Base-by-base conservation (phyloP, 2,797 vertebrate genomes). In the Arctocebus calabarensis region DNA sequence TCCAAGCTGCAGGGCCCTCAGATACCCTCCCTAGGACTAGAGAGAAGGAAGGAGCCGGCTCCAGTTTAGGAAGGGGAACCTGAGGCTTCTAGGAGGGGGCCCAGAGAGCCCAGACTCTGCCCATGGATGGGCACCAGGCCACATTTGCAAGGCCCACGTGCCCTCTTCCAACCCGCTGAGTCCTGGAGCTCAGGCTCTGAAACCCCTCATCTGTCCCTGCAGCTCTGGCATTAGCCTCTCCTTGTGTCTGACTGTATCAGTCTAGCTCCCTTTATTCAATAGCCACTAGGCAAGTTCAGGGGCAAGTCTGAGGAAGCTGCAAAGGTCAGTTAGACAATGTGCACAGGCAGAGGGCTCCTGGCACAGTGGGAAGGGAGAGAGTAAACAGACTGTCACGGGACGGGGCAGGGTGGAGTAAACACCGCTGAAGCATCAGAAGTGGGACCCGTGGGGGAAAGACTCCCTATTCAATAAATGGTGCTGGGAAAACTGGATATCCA, bases 131-230 rank as follows among this genome's bases (percentile, higher is more conserved):
- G 45, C 22, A 61, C 57, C 52, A 48, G 27, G 23, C 40, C 23
- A 19, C 20, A 29, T 27, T 71, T 14, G 3, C 6, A 7, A 74
- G 22, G 27, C 66, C 32, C 0, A 0, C 0, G 1, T 0, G 5
- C 3, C 20, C 8, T 48, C 64, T 16, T 9, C 61, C 19, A 12
- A 25, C 16, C 25, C 9, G 0, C 55, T 34, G 17, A 23, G 12
- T 61, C 16, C 84, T 48, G 12, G n/a, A 62, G 57, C 5, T 3
- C 23, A 7, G 52, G 83, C 11, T 62, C 19, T 37, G 59, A 29
- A 11, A 64, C 59, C 22, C 43, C 22, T 64, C 6, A 1, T 29
- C 45, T 48, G 22, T 81, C 59, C 43, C 45, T 27, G n/a, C 74
- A 59, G n/a, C 68, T 70, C 19, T 71, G 64, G 57, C 32, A 61